Evolutionary conservation across 2,888 invertebrate genomes (phyloP), one percentile per base, ranked within the genome.

Genomic region (Callosobruchus maculatus): DNA sequence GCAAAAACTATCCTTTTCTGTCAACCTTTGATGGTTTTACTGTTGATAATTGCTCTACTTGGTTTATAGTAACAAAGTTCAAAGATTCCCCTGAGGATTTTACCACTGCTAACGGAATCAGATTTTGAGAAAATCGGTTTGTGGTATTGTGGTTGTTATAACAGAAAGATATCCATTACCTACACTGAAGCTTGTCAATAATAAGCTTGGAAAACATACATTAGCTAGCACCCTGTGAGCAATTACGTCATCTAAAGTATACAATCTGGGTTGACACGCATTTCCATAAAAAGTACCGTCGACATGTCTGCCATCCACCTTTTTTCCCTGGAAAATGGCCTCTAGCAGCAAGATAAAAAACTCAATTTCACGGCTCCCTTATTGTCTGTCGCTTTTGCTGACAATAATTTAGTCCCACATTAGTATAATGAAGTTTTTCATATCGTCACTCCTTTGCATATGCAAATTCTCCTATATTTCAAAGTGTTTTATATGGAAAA

Each of bases 341-440:
- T 49, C 49, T 18, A 49, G 49, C 49, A 13, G 49, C 49, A 49
- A 49, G 49, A 49, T 7, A 49, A 49, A 49, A 49, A 49, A 49
- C 49, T 49, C 49, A 70, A 74, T 74, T 72, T 74, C 71, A 74
- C 21, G 70, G 67, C 67, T 66, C 67, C 67, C 70, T 71, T 66
- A 72, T 49, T 70, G 20, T 49, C 49, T n/a, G 22, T 71, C 68
- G 49, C 30, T n/a, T 68, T 70, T 67, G 67, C 71, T 70, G 72
- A 74, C 21, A 74, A 74, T 74, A 74, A 72, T 72, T 74, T 74
- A 74, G 70, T 74, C 72, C 69, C 70, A 67, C 72, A 72, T 74
- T 74, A 72, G 67, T 67, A 74, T 74, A 74, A 74, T 74, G 74
- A 74, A 74, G 74, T 74, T 74, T 72, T 70, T 72, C 74, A 72